Evolutionary conservation across 2,888 invertebrate genomes (phyloP).

Genomic region (Hermaeophaga mercurialis): DNA sequence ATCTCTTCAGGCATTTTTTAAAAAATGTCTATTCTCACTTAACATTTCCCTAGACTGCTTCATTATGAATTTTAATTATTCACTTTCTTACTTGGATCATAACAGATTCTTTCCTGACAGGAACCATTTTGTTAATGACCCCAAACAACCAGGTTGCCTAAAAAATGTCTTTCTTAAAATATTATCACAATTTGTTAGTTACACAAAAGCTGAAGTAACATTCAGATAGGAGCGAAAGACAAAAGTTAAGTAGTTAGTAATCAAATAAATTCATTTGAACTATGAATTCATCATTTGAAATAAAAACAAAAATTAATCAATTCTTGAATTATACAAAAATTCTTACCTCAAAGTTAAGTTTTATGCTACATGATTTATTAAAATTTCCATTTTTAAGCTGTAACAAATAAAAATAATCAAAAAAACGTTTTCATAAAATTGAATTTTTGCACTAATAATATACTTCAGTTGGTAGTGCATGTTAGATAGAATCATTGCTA

Average conservation of each 20-base stretch:
- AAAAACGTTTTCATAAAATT: constrained; percentile 1
- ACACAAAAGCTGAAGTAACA: constrained; percentile 3
- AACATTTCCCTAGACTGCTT: too few species aligned
- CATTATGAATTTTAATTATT: too few species aligned
- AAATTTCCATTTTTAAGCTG: not conserved
- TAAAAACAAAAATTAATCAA: not conserved
- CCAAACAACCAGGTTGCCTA: not conserved
- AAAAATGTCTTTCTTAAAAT: too few species aligned
- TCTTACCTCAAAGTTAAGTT: not conserved
- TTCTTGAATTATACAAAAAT: not conserved
- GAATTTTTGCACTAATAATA: not conserved
- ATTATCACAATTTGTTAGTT: not conserved
- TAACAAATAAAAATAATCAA: not conserved
- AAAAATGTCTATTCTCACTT: too few species aligned
- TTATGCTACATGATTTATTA: not conserved
- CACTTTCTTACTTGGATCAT: too few species aligned
- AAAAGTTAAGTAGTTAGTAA: constrained; percentile 49
- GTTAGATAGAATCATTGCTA: constrained; percentile 11
- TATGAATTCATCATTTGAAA: constrained; percentile 38
- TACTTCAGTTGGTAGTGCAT: constrained; percentile 5
- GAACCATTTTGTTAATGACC: not conserved
- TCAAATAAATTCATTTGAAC: constrained; percentile 41
- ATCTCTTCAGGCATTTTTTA: too few species aligned
- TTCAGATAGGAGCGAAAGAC: constrained; percentile 65
- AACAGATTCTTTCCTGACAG: too few species aligned